A percentile compares a stretch with the other conserved stretches of the same genome.
Evolutionary conservation across 2,888 invertebrate genomes (phyloP).

Genomic region (Drosophila kambysellisi): DNA sequence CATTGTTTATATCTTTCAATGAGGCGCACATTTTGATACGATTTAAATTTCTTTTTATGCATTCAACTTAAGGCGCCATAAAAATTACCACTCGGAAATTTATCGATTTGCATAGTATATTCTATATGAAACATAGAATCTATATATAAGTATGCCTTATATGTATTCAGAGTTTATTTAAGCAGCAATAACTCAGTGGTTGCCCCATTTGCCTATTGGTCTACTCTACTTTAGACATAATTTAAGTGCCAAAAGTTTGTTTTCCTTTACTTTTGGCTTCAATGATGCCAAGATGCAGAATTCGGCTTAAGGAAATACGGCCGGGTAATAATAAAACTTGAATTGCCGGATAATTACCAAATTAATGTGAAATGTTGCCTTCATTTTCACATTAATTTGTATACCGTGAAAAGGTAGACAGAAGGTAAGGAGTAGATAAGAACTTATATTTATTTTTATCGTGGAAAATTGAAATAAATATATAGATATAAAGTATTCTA

Average conservation of each 20-base stretch:
- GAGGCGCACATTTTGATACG: slow-evolving; percentile 26
- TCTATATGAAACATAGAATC: slow-evolving; percentile 3
- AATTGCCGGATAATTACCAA: slow-evolving; percentile 35
- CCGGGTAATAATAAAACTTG: slow-evolving; percentile 43
- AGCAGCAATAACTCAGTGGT: slow-evolving; percentile 37
- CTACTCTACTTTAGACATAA: background rate
- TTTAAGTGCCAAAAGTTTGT: slow-evolving; percentile 1
- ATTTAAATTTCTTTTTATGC: slow-evolving; percentile 45
- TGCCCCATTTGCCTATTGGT: slow-evolving; percentile 17
- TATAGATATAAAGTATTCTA: background rate
- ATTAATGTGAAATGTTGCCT: too few relatives aligned
- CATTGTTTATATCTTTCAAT: slow-evolving; percentile 53
- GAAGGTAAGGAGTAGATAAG: background rate
- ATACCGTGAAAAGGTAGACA: slow-evolving; percentile 5
- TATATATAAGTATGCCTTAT: slow-evolving; percentile 1
- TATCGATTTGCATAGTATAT: slow-evolving; percentile 11
- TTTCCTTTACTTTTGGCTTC: slow-evolving; percentile 6
- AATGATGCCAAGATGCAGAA: slow-evolving; percentile 7
- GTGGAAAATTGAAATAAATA: background rate
- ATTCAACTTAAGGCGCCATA: slow-evolving; percentile 37
- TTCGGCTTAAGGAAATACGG: slow-evolving; percentile 30
- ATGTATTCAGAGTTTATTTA: slow-evolving; percentile 34
- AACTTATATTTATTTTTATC: background rate
- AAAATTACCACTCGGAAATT: slow-evolving; percentile 22
- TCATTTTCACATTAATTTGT: slow-evolving; percentile 11